A percentile compares a stretch with the other conserved stretches of the same genome.
Conservation (phyloP, 2,113 vertebrate genomes). For the Phalacrocorax pelagicus region DNA sequence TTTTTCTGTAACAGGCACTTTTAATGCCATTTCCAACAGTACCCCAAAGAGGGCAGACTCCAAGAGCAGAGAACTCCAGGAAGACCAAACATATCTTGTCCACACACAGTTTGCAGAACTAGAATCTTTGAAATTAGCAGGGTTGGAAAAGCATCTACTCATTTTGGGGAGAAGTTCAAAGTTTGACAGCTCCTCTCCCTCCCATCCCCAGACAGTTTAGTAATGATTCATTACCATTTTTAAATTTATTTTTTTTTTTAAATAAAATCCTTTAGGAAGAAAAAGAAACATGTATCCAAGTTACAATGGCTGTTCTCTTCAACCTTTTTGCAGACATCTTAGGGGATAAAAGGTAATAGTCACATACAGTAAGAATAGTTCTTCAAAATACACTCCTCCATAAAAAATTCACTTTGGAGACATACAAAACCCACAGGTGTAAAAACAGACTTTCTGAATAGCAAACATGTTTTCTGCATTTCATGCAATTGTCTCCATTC, state of each 20-base stretch:
- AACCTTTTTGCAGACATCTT: background rate
- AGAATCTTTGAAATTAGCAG: background rate
- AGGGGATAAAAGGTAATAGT: background rate
- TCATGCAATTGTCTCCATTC: background rate
- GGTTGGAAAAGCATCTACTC: background rate
- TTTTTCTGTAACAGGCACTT: background rate
- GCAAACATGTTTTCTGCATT: background rate
- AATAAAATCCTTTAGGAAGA: background rate
- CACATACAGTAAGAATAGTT: background rate
- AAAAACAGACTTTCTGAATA: background rate
- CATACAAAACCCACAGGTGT: rapidly evolving
- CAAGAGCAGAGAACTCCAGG: background rate
- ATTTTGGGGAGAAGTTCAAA: background rate
- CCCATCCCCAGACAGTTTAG: background rate
- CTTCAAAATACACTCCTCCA: background rate
- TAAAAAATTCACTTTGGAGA: background rate
- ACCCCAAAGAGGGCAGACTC: background rate
- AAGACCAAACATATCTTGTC: background rate
- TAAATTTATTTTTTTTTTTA: background rate
- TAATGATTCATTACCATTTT: background rate
- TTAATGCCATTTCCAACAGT: background rate
- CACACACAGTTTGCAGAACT: background rate
- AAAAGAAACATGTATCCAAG: background rate
- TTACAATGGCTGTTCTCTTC: background rate
- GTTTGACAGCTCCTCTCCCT: background rate